Evolutionary conservation across 2,888 invertebrate genomes (phyloP).

Genomic region (Brenthis daphne): DNA sequence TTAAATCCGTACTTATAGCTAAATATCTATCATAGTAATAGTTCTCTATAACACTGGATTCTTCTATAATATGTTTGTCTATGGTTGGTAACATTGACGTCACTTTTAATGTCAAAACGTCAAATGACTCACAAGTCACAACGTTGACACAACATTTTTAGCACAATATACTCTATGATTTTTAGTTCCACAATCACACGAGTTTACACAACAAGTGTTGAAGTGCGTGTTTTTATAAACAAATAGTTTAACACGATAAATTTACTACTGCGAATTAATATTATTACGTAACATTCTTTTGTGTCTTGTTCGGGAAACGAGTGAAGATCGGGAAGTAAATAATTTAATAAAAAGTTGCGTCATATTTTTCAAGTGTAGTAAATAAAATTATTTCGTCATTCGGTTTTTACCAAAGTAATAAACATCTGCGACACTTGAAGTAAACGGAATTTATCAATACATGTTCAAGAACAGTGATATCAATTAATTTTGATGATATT

Average conservation of each 20-base stretch:
- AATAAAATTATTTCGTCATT: conserved; percentile 16
- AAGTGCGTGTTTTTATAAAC: conserved; percentile 11
- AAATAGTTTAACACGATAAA: not conserved
- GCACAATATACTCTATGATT: no score
- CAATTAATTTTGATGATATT: conserved; percentile 66
- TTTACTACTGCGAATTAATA: conserved; percentile 5
- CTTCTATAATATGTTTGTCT: not conserved
- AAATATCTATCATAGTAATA: no score
- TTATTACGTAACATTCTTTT: conserved; percentile 13
- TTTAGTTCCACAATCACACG: conserved; percentile 1
- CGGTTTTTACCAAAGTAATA: conserved; percentile 11
- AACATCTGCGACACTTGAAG: not conserved
- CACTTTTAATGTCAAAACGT: not conserved
- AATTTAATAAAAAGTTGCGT: conserved; percentile 28
- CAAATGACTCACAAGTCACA: no score
- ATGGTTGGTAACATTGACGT: not conserved
- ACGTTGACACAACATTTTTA: not conserved
- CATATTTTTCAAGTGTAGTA: conserved; percentile 23
- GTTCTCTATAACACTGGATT: not conserved
- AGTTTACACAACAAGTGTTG: conserved; percentile 4
- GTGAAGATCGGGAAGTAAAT: conserved; percentile 9
- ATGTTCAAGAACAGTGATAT: conserved; percentile 12
- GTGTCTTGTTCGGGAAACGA: not conserved
- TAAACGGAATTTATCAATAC: conserved; percentile 2
- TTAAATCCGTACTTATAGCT: no score